phyloP scores from a whole-genome alignment of 2,888 invertebrate genomes.

The Microctonus hyperodae region DNA sequence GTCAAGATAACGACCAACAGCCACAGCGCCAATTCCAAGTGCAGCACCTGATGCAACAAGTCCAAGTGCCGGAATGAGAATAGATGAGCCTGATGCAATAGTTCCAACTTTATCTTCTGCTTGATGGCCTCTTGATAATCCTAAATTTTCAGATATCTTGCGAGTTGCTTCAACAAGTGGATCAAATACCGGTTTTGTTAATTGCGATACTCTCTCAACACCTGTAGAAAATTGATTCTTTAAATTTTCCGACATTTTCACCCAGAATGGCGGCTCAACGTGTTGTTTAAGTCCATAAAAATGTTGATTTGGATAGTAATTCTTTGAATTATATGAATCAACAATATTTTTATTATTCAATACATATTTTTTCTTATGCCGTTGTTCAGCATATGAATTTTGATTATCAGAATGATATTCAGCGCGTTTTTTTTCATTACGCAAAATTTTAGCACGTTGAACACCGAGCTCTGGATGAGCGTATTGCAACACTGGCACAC shows the following conservation, averaged over 20 bases:
- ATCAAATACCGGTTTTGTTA: slow-evolving; percentile 72
- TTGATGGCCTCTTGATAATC: slow-evolving; percentile 67
- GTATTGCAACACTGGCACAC: slow-evolving; percentile 79
- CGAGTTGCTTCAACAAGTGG: slow-evolving; percentile 81
- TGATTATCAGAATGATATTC: slow-evolving; percentile 52
- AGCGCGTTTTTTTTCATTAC: slow-evolving; percentile 52
- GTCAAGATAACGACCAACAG: slow-evolving; percentile 76
- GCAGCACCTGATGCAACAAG: slow-evolving; percentile 85
- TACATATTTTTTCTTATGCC: slow-evolving; percentile 59
- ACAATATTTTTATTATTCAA: slow-evolving; percentile 56
- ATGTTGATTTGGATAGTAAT: slow-evolving; percentile 57
- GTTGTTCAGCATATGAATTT: slow-evolving; percentile 52
- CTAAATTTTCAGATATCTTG: slow-evolving; percentile 80
- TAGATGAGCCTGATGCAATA: slow-evolving; percentile 69
- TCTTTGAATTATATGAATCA: slow-evolving; percentile 55
- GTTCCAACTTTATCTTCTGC: slow-evolving; percentile 74
- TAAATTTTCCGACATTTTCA: slow-evolving; percentile 75
- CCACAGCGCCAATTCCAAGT: slow-evolving; percentile 80
- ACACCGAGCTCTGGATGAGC: slow-evolving; percentile 82
- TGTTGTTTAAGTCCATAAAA: slow-evolving; percentile 69
- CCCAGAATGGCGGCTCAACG: slow-evolving; percentile 74
- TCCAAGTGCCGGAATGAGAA: slow-evolving; percentile 76
- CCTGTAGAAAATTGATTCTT: slow-evolving; percentile 76
- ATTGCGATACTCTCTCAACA: slow-evolving; percentile 73
- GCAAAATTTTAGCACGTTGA: slow-evolving; percentile 71